Evolutionary conservation across 2,888 invertebrate genomes (phyloP).

Genomic region (Brenthis daphne): DNA sequence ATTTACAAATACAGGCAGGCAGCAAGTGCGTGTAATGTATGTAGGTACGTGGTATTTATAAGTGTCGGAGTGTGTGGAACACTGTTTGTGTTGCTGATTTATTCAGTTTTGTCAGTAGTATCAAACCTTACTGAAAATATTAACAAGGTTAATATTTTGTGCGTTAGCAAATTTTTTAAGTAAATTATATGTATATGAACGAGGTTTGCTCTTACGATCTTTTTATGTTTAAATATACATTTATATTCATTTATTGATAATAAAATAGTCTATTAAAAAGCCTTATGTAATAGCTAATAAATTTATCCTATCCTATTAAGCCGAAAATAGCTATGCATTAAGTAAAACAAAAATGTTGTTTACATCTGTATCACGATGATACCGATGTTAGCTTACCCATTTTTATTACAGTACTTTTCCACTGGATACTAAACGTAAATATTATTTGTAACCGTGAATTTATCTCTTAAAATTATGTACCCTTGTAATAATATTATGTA

Average conservation of each 20-base stretch:
- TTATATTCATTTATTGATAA: too few species aligned
- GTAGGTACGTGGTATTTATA: too few species aligned
- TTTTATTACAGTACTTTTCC: slow-evolving; percentile 74
- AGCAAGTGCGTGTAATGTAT: slow-evolving; percentile 40
- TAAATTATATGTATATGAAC: too few species aligned
- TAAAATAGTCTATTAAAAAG: too few species aligned
- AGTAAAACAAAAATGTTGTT: slow-evolving; percentile 51
- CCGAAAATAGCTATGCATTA: too few species aligned
- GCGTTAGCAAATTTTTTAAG: too few species aligned
- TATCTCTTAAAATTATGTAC: slow-evolving; percentile 3
- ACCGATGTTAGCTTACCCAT: slow-evolving; percentile 50
- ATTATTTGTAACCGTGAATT: slow-evolving; percentile 22
- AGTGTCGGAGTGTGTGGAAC: too few species aligned
- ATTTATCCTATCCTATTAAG: too few species aligned
- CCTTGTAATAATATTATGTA: too few species aligned
- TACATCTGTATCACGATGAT: slow-evolving; percentile 43
- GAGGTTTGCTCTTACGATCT: too few species aligned
- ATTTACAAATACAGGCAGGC: slow-evolving; percentile 45
- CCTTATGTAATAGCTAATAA: too few species aligned
- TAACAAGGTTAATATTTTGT: slow-evolving; percentile 28
- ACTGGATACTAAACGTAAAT: slow-evolving; percentile 53
- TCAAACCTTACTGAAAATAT: slow-evolving; percentile 55
- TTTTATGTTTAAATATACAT: too few species aligned
- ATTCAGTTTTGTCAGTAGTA: slow-evolving; percentile 59
- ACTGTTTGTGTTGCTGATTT: slow-evolving; percentile 50